Conservation (phyloP, 64 coral and sea anemone genomes). For the Actinia tenebrosa region DNA sequence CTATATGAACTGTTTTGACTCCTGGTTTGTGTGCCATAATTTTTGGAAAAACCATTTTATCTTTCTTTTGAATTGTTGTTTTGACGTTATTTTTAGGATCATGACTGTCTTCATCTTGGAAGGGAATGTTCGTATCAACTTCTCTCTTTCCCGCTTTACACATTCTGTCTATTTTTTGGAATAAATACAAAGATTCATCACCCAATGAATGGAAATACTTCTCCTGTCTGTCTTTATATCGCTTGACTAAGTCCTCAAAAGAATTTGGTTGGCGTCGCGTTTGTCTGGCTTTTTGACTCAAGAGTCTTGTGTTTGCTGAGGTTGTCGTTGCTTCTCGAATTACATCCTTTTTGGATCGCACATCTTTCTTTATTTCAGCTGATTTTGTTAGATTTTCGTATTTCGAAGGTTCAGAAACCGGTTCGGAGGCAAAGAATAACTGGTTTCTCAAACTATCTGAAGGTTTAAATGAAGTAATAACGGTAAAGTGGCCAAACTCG, state of each 20-base stretch:
- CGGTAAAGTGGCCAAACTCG: conserved; percentile 51
- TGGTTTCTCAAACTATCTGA: conserved; percentile 67
- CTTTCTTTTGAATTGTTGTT: conserved; percentile 3
- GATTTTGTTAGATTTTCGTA: background rate
- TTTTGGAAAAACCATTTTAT: conserved; percentile 7
- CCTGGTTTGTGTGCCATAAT: conserved; percentile 3
- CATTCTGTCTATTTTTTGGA: conserved; percentile 62
- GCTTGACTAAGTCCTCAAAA: conserved; percentile 53
- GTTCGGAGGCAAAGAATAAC: conserved; percentile 59
- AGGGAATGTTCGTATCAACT: conserved; percentile 23
- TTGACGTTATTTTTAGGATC: background rate
- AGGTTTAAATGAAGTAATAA: conserved; percentile 64
- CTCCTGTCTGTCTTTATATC: conserved; percentile 55
- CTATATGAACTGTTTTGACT: conserved; percentile 15
- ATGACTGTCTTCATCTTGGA: background rate
- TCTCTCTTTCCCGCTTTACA: conserved; percentile 58
- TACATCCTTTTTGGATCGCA: background rate
- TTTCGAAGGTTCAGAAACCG: background rate
- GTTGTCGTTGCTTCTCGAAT: background rate
- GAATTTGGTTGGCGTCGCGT: conserved; percentile 39
- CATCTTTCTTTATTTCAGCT: too few relatives aligned
- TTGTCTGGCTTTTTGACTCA: background rate
- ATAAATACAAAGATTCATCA: conserved; percentile 34
- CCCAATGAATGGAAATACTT: conserved; percentile 50
- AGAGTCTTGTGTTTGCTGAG: background rate